phyloP scores from a whole-genome alignment of 2,797 vertebrate species.

The Carduelis carduelis region DNA sequence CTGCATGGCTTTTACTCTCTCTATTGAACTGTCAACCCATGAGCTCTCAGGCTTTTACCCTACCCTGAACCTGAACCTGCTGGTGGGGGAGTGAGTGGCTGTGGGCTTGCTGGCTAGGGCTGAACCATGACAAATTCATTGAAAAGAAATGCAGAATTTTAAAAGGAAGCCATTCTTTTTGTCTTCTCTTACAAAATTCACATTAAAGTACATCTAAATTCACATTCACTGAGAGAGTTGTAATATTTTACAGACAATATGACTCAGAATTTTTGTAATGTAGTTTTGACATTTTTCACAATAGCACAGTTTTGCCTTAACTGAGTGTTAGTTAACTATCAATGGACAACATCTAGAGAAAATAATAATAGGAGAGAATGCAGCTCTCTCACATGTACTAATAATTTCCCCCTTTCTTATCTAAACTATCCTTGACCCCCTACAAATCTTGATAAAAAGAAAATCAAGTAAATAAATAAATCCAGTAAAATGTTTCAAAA shows the following conservation, averaged over 20 bases:
- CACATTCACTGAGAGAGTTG: not conserved
- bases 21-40: not conserved
- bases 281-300: not conserved
- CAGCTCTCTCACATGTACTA: not conserved
- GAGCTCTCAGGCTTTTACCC: not conserved
- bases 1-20: not conserved
- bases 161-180: not conserved
- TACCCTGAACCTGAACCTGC: too few relatives aligned
- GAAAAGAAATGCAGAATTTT: not conserved
- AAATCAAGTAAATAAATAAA: not conserved
- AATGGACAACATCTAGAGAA: not conserved
- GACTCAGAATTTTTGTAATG: rapidly evolving
- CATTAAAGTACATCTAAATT: not conserved
- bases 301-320: not conserved
- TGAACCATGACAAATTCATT: not conserved
- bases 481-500: not conserved
- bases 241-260: not conserved
- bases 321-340: not conserved
- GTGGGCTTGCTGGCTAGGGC: not conserved
- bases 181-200: not conserved
- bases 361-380: not conserved
- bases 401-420: not conserved
- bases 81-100: not conserved
- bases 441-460: not conserved
- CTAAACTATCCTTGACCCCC: rapidly evolving